These are phyloP conservation scores for Malurus alboscapulatus DNA, from an alignment of 2,113 vertebrate species.

Conservation along the genomic window DNA sequence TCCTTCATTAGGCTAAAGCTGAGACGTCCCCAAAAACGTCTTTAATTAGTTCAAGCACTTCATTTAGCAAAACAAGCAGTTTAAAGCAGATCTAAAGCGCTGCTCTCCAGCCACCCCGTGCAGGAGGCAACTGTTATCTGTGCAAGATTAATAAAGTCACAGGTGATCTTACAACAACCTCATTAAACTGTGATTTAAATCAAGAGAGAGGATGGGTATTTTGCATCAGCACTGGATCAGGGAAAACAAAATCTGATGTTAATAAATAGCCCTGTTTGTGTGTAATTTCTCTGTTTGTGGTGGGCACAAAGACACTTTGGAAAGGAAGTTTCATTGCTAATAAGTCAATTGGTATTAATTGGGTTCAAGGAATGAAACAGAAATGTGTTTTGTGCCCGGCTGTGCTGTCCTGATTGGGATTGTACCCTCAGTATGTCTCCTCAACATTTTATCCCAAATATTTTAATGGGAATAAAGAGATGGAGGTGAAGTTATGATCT, in stretches of 20 bases:
- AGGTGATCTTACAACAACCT: neutral
- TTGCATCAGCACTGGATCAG: neutral
- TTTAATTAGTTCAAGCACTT: conserved; percentile 27
- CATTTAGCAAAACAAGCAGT: conserved; percentile 23
- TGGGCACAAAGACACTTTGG: neutral
- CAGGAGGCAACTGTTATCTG: neutral
- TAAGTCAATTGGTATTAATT: neutral
- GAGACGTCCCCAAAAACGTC: neutral
- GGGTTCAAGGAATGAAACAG: neutral
- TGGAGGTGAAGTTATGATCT: neutral
- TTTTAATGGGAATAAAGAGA: neutral
- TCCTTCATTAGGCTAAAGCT: neutral
- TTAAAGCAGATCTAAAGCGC: neutral
- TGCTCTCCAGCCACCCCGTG: neutral
- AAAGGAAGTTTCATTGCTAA: neutral
- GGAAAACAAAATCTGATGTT: neutral
- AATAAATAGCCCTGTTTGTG: neutral
- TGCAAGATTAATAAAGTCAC: conserved; percentile 28
- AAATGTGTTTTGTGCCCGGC: neutral
- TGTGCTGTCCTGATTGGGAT: neutral
- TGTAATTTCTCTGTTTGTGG: neutral
- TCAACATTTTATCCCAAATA: neutral
- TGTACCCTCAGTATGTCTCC: neutral
- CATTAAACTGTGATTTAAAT: conserved; percentile 12
- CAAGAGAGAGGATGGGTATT: neutral